Base-by-base conservation (phyloP, 2,888 invertebrate genomes). In the Melangyna quadrimaculata region DNA sequence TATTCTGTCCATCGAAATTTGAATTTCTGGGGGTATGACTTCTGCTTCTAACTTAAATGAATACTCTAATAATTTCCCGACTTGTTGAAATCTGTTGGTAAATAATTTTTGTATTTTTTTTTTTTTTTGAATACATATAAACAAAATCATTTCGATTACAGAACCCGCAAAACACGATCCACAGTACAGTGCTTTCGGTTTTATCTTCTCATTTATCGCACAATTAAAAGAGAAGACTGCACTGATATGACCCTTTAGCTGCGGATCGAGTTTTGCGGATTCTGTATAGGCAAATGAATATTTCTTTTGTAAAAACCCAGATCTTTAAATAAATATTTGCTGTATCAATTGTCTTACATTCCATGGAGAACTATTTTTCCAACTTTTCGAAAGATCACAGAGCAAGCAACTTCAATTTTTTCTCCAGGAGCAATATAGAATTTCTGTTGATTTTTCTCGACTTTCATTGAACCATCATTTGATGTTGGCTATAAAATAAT, bases 391-490 rank as follows among this genome's bases (percentile, higher is more conserved):
- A 90, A 90, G 3, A 83, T 79, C 6, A 90, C 88, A 5, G 77
- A 53, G 59, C 90, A 90, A 3, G 88, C 78, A 37, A 89, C 89
- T 3, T 32, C 5, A 7, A 75, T 40, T 3, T 48, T 45, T 5
- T 87, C 73, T 0, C 82, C 78, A 3, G 88, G 77, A 6, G 75
- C 78, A 3, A 91, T 87, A 24, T 88, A 91, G 75, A 88, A 91
- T 69, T 91, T 91, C 88, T 88, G 90, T 2, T 77, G 81, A 19
- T 88, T 88, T 77, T 90, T 88, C 0, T 75, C 61, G 59, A 91
- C 89, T 10, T 65, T 55, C 88, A 91, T 89, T 45, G 87, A 88
- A n/a, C 88, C 89, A 35, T 17, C 51, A 6, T 63, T 65, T 9
- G 82, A 70, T 12, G 67, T 40, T n/a, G 89, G 89, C 89, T 89